Evolutionary conservation across 2,888 invertebrate genomes (phyloP).

Genomic region (Caenorhabditis sp.): DNA sequence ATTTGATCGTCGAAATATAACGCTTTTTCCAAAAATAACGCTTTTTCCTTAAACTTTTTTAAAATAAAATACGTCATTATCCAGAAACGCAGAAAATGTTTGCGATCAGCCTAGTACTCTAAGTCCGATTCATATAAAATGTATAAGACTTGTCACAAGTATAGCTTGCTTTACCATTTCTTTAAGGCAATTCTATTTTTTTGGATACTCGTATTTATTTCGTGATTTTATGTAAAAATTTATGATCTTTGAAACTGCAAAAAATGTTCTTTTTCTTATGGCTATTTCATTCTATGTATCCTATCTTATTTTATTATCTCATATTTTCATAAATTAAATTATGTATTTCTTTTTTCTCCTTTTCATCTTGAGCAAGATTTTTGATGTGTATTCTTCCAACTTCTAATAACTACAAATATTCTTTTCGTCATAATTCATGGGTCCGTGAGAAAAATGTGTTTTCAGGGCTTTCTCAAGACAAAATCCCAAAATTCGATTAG

Average conservation of each 20-base stretch:
- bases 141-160: conserved; percentile 11
- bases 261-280: neutral
- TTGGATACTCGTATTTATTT: neutral
- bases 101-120: neutral
- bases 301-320: conserved; percentile 10
- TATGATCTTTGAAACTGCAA: conserved; percentile 6
- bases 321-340: neutral
- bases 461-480: too few species aligned
- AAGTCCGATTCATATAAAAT: neutral
- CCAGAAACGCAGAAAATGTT: neutral
- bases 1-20: too few species aligned
- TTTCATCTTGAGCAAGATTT: neutral
- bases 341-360: neutral
- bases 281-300: neutral
- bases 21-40: too few species aligned
- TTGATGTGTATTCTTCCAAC: neutral
- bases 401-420: too few species aligned
- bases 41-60: too few species aligned
- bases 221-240: neutral
- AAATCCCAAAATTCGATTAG: neutral
- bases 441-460: neutral
- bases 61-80: too few species aligned
- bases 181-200: conserved; percentile 2
- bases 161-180: neutral
- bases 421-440: neutral